A percentile compares a stretch with the other conserved stretches of the same genome.
phyloP scores from a whole-genome alignment of 2,797 vertebrate species.

The Triplophysa yarkandensis region DNA sequence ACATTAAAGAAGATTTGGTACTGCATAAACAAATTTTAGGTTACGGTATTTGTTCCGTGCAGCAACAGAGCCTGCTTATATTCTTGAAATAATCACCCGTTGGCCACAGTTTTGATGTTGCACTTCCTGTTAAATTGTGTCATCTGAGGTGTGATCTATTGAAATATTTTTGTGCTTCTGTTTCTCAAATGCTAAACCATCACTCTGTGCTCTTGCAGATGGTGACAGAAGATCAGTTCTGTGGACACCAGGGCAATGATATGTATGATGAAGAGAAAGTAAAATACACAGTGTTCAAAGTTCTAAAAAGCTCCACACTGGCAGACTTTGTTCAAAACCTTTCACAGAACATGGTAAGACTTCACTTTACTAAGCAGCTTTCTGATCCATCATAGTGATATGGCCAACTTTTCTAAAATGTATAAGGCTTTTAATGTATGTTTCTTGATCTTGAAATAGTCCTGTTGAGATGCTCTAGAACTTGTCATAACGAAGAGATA shows the following conservation, averaged over 20 bases:
- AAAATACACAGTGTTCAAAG: conserved; percentile 98
- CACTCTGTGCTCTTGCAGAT: conserved; percentile 75
- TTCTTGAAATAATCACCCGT: neutral
- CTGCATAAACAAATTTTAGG: neutral
- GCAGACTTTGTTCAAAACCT: conserved; percentile 98
- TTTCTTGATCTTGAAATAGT: no score
- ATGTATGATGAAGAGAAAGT: conserved; percentile 99
- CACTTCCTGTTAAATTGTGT: neutral
- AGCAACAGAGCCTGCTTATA: neutral
- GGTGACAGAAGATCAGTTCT: conserved; percentile 99
- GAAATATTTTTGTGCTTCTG: neutral
- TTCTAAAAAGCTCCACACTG: conserved; percentile 95
- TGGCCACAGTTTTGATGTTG: neutral
- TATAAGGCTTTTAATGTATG: no score
- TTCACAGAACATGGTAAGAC: conserved; percentile 97
- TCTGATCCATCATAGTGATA: no score
- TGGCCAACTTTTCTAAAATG: no score
- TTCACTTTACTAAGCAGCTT: neutral
- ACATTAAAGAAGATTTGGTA: neutral
- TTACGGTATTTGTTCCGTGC: no score
- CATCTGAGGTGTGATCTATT: neutral
- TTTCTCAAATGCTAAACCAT: neutral
- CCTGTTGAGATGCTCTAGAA: no score
- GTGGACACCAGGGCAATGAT: conserved; percentile 98
- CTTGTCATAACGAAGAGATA: no score